Conservation (phyloP, 2,888 invertebrate genomes). For the Prenolepis imparis region DNA sequence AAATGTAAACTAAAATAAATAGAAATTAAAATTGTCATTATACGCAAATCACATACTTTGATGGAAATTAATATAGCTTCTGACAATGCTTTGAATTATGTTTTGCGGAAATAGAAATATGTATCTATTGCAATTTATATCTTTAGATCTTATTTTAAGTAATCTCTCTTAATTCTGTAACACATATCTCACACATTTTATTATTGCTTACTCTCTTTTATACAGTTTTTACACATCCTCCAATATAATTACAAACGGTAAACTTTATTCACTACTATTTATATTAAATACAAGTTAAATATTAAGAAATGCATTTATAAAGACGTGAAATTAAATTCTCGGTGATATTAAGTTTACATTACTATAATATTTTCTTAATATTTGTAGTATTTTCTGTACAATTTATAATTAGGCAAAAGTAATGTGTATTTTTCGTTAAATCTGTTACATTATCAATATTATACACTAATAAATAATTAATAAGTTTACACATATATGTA, state of each 20-base stretch:
- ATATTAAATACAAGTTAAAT: constrained; percentile 33
- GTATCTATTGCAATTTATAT: background rate
- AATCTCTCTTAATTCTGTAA: constrained; percentile 6
- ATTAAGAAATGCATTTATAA: background rate
- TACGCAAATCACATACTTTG: background rate
- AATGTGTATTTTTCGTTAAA: constrained; percentile 46
- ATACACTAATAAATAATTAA: constrained; percentile 63
- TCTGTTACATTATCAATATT: constrained; percentile 43
- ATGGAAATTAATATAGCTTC: background rate
- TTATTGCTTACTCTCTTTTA: constrained; percentile 40
- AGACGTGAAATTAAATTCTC: constrained; percentile 7
- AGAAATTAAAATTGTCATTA: background rate
- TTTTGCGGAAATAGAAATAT: background rate
- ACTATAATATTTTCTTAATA: constrained; percentile 25
- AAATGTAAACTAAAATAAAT: background rate
- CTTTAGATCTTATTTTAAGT: background rate
- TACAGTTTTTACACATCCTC: constrained; percentile 21
- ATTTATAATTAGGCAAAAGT: constrained; percentile 31
- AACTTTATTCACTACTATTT: background rate
- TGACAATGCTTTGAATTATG: background rate
- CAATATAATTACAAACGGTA: background rate
- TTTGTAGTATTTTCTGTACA: constrained; percentile 55
- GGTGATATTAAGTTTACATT: background rate
- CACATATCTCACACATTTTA: background rate
- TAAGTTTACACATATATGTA: constrained; percentile 59